phyloP scores from a whole-genome alignment of 30 jellyfish, hydroid and myxozoan genomes.

The Hydractinia symbiolongicarpus region DNA sequence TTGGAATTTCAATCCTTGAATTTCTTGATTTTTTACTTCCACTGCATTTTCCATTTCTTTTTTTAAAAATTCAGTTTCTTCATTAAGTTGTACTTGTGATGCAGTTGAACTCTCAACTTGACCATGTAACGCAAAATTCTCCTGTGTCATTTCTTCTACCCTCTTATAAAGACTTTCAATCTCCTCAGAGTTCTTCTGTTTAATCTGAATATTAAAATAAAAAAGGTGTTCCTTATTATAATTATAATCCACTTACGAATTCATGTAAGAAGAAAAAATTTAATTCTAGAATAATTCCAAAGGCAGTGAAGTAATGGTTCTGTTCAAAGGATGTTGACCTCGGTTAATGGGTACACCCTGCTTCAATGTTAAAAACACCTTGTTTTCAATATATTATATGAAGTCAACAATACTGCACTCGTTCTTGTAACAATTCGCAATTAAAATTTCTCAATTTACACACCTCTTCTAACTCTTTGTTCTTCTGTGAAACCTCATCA shows the following conservation, averaged over 20 bases:
- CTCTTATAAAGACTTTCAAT: background rate
- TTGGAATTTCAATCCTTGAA: slow-evolving; percentile 47
- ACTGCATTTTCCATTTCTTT: slow-evolving; percentile 15
- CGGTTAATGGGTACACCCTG: background rate
- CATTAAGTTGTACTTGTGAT: background rate
- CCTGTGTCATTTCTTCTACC: slow-evolving; percentile 6
- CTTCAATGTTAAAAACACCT: background rate
- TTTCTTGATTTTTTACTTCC: slow-evolving; percentile 16
- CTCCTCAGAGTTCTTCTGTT: background rate
- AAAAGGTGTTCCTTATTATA: no score
- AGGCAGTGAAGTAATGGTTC: background rate
- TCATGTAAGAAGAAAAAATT: no score
- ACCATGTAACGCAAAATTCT: background rate
- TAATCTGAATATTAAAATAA: background rate
- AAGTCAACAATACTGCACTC: background rate
- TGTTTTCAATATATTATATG: background rate
- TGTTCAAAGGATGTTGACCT: background rate
- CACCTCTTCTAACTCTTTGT: slow-evolving; percentile 19
- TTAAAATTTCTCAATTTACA: background rate
- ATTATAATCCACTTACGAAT: no score
- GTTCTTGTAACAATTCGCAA: background rate
- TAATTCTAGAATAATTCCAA: no score
- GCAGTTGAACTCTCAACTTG: background rate
- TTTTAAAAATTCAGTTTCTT: background rate
- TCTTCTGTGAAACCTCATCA: background rate